Evolutionary conservation across 2,888 invertebrate genomes (phyloP).

Genomic region (Melangyna quadrimaculata): DNA sequence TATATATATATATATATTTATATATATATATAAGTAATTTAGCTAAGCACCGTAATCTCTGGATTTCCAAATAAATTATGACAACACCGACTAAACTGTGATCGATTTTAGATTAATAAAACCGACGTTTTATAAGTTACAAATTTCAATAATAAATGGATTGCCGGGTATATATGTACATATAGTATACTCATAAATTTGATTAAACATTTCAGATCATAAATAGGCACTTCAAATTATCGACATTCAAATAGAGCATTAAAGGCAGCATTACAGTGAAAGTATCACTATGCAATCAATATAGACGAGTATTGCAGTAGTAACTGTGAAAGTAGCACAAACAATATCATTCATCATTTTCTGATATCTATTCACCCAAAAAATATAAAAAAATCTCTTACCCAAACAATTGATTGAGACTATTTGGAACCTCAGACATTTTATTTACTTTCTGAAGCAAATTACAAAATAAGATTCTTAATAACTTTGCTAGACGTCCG

Average conservation of each 20-base stretch:
- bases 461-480: neutral
- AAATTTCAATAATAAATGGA: neutral
- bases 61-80: neutral
- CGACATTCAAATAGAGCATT: neutral
- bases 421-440: constrained; percentile 76
- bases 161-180: neutral
- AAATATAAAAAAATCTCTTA: constrained; percentile 60
- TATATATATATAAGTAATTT: no score
- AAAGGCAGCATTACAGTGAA: neutral
- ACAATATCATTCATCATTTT: neutral
- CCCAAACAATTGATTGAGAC: constrained; percentile 76
- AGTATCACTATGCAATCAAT: neutral
- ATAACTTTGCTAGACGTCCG: neutral
- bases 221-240: neutral
- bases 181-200: no score
- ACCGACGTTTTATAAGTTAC: neutral
- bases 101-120: neutral
- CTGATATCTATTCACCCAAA: neutral
- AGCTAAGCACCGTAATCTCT: neutral
- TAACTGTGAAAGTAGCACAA: neutral
- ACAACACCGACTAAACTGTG: neutral
- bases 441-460: neutral
- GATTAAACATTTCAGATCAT: neutral
- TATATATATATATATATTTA: no score
- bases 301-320: neutral